Base-by-base conservation (phyloP, 2,113 vertebrate genomes). In the Felis chaus region DNA sequence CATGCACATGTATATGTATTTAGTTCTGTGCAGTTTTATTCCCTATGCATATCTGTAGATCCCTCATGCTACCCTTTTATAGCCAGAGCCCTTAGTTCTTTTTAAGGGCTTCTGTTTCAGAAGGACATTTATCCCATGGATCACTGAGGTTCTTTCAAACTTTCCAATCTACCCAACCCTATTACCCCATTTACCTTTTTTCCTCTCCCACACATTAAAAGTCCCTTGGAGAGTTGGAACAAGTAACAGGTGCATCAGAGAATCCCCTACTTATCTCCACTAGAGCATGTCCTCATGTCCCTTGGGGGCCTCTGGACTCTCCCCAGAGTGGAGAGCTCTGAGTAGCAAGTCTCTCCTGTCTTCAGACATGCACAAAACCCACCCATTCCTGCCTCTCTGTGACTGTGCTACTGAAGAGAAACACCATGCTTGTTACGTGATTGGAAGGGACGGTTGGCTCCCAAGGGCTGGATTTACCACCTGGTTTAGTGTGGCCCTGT, bases 171-270 rank as follows among this genome's bases (percentile, higher is more conserved):
- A 27, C 41, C 68, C 66, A 94, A 7, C 18, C 8, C 29, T 9
- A 86, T 18, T 16, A 61, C n/a, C 55, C 21, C n/a, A 31, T 31
- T 68, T 57, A 27, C 18, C 61, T 85, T 85, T 73, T 45, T 78
- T 86, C 83, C 76, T 18, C 89, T 92, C 84, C 61, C 39, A 82
- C 3, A 45, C 68, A 61, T 84, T 74, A 66, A 90, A 91, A 23
- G 39, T 48, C 71, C n/a, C 63, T 89, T 78, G 79, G 69, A 94
- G 53, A 84, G 19, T 1, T 73, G 69, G 48, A 93, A 55, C 53
- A 91, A 92, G 41, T 18, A 83, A 87, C 68, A 36, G 80, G 41
- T 85, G 0, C 41, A 33, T 69, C 55, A 63, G 15, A 93, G 55
- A 79, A 91, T 45, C 39, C 78, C 66, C 91, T 65, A 21, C 13